A percentile compares a stretch with the other conserved stretches of the same genome.
Evolutionary conservation across 2,888 invertebrate species (phyloP).

Genomic region (Agelastica alni): DNA sequence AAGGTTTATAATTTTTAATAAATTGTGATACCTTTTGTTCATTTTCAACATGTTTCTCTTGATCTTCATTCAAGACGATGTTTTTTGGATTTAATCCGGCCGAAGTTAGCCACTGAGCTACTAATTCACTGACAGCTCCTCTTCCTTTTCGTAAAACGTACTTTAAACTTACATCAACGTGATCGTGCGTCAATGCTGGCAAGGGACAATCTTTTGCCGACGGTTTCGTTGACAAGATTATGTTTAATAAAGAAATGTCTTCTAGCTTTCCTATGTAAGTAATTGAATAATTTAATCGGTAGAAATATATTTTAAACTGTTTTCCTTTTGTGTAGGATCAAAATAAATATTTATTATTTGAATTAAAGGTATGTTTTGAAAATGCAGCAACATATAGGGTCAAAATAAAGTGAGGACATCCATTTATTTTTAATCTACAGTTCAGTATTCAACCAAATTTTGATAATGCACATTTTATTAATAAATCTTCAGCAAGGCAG

Average conservation of each 20-base stretch:
- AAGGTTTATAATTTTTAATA: too few relatives aligned
- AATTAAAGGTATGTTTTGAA: too few relatives aligned
- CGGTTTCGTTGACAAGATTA: constrained; percentile 65
- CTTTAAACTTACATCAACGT: constrained; percentile 68
- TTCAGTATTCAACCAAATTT: too few relatives aligned
- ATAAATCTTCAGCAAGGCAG: too few relatives aligned
- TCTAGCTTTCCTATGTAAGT: constrained; percentile 76
- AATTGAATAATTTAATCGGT: background rate
- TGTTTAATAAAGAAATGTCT: constrained; percentile 80
- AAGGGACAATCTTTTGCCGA: constrained; percentile 50
- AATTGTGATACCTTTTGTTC: constrained; percentile 15
- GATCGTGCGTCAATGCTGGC: constrained; percentile 62
- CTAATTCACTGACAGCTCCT: constrained; percentile 87
- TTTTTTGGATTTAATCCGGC: constrained; percentile 71
- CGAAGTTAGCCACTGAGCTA: constrained; percentile 83
- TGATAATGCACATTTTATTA: too few relatives aligned
- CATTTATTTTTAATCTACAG: too few relatives aligned
- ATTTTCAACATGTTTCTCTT: constrained; percentile 31
- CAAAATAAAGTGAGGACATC: too few relatives aligned
- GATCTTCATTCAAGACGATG: constrained; percentile 60
- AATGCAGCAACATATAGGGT: too few relatives aligned
- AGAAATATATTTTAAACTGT: background rate
- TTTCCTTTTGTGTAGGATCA: too few relatives aligned
- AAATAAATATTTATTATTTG: too few relatives aligned
- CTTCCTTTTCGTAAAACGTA: constrained; percentile 66